Evolutionary conservation across 92 coral and sea anemone genomes (phyloP).

Genomic region (Umimayanthus kanabou): DNA sequence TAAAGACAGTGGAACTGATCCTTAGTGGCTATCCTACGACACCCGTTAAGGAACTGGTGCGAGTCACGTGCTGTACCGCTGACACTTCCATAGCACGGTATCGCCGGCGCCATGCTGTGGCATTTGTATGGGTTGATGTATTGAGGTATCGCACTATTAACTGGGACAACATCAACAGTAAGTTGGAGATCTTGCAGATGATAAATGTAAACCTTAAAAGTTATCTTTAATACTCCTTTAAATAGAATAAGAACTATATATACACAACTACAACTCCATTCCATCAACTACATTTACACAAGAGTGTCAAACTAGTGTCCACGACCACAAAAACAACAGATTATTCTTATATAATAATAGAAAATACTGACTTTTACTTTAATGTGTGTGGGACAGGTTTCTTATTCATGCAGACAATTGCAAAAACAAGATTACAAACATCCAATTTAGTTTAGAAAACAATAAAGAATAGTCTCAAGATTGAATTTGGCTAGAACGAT

Average conservation of each 20-base stretch:
- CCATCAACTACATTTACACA: no score
- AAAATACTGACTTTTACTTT: no score
- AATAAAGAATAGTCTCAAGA: not conserved
- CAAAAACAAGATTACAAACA: no score
- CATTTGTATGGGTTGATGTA: constrained; percentile 62
- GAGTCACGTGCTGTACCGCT: constrained; percentile 72
- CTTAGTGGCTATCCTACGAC: constrained; percentile 54
- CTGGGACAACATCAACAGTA: constrained; percentile 47
- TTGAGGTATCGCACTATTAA: constrained; percentile 60
- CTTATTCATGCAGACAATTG: no score
- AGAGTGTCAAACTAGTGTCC: no score
- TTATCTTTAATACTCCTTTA: not conserved
- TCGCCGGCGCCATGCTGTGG: constrained; percentile 57
- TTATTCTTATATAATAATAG: no score
- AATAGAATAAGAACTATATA: no score
- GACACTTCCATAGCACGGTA: constrained; percentile 63
- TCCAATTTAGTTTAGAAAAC: not conserved
- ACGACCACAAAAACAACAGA: no score
- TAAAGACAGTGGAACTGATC: constrained; percentile 49
- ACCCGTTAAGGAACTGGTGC: constrained; percentile 60
- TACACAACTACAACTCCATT: no score
- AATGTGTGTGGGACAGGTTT: no score
- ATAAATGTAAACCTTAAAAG: not conserved
- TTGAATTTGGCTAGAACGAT: no score
- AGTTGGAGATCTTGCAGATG: not conserved